A percentile compares a stretch with the other conserved stretches of the same genome.
Evolutionary conservation across 2,888 invertebrate genomes (phyloP).

Genomic region (Tubulanus polymorphus): DNA sequence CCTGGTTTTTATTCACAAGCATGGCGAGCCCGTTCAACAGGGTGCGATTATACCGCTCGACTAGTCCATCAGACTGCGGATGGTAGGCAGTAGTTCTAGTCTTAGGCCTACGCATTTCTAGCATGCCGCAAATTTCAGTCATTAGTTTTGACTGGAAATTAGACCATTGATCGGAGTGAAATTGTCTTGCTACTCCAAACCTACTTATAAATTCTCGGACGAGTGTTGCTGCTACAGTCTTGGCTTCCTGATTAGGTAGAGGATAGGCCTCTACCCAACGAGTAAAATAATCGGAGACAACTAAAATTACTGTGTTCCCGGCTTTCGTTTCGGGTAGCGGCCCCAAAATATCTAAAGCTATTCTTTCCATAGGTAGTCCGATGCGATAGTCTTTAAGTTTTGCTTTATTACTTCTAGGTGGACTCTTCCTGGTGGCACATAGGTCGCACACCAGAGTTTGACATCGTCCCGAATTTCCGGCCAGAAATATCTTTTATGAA

Average conservation of each 20-base stretch:
- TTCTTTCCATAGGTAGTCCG: constrained; percentile 10
- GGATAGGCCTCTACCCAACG: constrained; percentile 10
- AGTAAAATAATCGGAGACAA: constrained; percentile 14
- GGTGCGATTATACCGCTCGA: constrained; percentile 8
- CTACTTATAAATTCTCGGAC: constrained; percentile 5
- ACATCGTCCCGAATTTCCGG: constrained; percentile 7
- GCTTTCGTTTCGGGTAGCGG: constrained; percentile 6
- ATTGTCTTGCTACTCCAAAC: constrained; percentile 9
- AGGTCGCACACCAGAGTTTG: constrained; percentile 2
- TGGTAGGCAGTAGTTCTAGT: constrained; percentile 8
- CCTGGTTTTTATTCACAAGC: constrained; percentile 3
- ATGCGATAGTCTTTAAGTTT: not conserved
- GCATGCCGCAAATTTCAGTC: constrained; percentile 5
- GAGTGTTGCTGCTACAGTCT: constrained; percentile 1
- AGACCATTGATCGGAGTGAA: constrained; percentile 11
- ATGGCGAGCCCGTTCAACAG: not conserved
- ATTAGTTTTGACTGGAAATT: constrained; percentile 13
- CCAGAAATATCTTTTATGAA: constrained; percentile 15
- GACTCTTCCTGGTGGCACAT: not conserved
- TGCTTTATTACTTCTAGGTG: not conserved
- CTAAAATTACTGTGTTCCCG: constrained; percentile 9
- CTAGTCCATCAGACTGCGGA: constrained; percentile 12
- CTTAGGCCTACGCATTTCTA: constrained; percentile 7
- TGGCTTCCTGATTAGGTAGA: constrained; percentile 6
- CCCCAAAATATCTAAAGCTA: constrained; percentile 18